Percentiles rank a stretch among this genome's conserved stretches.
phyloP scores from a whole-genome alignment of 2,113 vertebrate genomes.

The Noctilio leporinus region DNA sequence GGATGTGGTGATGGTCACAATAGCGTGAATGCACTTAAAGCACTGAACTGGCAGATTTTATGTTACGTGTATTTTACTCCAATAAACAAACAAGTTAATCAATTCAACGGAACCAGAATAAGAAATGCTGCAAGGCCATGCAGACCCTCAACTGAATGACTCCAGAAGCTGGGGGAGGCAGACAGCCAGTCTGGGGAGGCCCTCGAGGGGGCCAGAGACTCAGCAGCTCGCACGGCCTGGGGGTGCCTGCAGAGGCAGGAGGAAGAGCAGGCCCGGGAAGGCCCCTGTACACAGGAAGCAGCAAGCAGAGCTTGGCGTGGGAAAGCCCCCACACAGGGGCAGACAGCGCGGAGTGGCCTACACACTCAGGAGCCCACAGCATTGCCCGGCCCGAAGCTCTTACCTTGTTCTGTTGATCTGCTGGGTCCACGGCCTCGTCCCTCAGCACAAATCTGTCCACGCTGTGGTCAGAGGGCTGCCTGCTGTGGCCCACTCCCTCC shows the following conservation, averaged over 20 bases:
- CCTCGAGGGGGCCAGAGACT: not conserved
- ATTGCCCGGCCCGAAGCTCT: rapidly evolving
- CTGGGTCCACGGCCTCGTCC: conserved; percentile 85
- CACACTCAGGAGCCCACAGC: rapidly evolving
- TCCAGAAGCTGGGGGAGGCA: rapidly evolving
- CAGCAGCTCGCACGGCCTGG: not conserved
- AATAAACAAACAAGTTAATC: not conserved
- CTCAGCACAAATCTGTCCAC: conserved; percentile 86
- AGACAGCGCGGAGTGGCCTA: rapidly evolving
- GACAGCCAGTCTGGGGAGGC: too few species aligned
- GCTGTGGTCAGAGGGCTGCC: conserved; percentile 91
- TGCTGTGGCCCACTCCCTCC: conserved; percentile 86
- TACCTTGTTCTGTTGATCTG: conserved; percentile 90
- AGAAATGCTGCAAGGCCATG: not conserved
- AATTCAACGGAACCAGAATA: not conserved
- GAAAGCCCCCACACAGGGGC: rapidly evolving
- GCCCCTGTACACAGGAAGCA: not conserved
- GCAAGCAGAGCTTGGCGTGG: not conserved
- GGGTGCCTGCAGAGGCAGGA: not conserved
- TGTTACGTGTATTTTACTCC: rapidly evolving
- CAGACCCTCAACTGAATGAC: not conserved
- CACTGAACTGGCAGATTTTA: not conserved
- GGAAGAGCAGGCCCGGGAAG: not conserved
- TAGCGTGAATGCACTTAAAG: rapidly evolving
- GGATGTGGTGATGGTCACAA: rapidly evolving